phyloP scores from a whole-genome alignment of 2,113 vertebrate genomes.

The Microcebus murinus region DNA sequence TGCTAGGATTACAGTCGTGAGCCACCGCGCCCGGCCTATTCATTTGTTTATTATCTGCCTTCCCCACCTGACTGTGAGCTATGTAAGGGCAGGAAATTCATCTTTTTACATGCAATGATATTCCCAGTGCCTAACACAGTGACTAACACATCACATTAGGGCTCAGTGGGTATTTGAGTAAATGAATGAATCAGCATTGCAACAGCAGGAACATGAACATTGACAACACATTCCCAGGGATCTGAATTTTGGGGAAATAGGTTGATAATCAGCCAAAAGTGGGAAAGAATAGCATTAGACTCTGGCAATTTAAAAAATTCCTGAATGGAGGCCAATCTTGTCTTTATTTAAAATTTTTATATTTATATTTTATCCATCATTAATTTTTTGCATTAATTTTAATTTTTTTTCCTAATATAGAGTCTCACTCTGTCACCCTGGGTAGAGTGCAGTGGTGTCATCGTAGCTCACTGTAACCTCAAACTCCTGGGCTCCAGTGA shows the following conservation, averaged over 20 bases:
- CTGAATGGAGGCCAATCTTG: background rate
- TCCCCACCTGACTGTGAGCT: background rate
- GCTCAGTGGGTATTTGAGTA: background rate
- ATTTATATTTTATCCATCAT: background rate
- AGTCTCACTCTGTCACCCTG: no score
- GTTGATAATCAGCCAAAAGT: background rate
- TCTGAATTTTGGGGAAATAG: background rate
- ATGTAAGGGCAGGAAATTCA: background rate
- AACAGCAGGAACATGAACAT: background rate
- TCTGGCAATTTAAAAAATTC: background rate
- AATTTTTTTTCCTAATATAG: no score
- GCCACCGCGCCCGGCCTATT: no score
- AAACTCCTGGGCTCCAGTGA: no score
- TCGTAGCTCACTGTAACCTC: no score
- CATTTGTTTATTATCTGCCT: background rate
- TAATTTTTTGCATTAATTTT: no score
- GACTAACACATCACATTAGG: background rate
- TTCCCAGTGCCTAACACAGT: background rate
- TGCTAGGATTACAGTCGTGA: no score
- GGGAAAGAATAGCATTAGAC: background rate
- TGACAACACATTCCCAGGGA: background rate
- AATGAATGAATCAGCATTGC: background rate
- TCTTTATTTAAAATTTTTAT: conserved; percentile 11
- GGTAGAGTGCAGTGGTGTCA: no score
- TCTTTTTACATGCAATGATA: background rate